Conservation (phyloP, 2,888 invertebrate species). For the Luperina nickerlii region DNA sequence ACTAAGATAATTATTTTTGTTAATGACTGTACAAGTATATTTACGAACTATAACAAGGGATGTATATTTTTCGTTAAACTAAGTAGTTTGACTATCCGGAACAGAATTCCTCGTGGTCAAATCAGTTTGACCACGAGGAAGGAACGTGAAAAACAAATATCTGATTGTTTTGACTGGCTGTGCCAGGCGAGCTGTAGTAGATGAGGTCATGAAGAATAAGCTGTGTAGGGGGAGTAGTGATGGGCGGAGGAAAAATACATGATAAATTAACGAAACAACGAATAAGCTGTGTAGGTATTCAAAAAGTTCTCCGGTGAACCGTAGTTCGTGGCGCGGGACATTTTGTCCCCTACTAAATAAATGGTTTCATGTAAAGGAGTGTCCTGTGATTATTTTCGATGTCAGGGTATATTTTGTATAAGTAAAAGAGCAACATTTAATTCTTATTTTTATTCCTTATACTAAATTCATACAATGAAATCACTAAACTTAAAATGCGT, state of each 20-base stretch:
- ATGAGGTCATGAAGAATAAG: background rate
- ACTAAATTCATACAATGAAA: slow-evolving; percentile 61
- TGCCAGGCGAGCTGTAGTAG: too few relatives aligned
- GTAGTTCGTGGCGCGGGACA: background rate
- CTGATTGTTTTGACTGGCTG: too few relatives aligned
- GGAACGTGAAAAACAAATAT: too few relatives aligned
- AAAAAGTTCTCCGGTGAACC: background rate
- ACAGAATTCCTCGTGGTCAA: too few relatives aligned
- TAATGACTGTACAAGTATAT: too few relatives aligned
- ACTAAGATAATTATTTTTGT: too few relatives aligned
- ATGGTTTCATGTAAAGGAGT: background rate
- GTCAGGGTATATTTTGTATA: background rate
- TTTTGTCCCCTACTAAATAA: background rate
- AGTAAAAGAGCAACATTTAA: slow-evolving; percentile 32
- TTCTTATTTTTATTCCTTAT: slow-evolving; percentile 66
- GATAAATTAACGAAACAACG: background rate
- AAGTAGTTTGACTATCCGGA: too few relatives aligned
- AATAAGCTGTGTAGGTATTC: background rate
- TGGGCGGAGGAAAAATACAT: background rate
- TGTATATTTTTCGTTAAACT: too few relatives aligned
- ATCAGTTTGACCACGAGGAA: too few relatives aligned
- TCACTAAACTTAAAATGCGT: slow-evolving; percentile 95
- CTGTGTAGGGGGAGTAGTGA: background rate
- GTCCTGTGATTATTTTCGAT: background rate
- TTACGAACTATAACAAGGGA: too few relatives aligned